These are phyloP conservation scores for Epinotia brunnichana DNA, from an alignment of 2,888 invertebrate species.

Conservation along the genomic window DNA sequence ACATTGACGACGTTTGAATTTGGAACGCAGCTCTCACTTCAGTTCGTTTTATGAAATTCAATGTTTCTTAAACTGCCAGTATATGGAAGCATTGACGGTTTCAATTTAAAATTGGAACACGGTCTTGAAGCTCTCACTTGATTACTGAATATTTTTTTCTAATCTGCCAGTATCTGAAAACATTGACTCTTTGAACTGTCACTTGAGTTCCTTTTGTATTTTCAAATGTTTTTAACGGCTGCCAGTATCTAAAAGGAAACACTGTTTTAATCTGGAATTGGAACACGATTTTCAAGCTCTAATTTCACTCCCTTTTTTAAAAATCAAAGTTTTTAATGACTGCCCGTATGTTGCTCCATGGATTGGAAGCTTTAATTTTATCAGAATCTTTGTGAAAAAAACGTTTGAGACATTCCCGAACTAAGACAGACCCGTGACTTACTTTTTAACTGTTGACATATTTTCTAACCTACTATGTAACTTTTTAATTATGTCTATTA, in stretches of 20 bases:
- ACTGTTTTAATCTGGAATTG: constrained; percentile 47
- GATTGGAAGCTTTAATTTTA: constrained; percentile 45
- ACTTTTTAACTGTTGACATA: constrained; percentile 51
- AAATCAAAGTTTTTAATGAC: constrained; percentile 49
- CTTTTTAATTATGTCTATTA: constrained; percentile 53
- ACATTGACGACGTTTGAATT: constrained; percentile 68
- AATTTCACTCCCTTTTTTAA: constrained; percentile 55
- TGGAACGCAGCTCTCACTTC: constrained; percentile 46
- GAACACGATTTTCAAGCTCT: constrained; percentile 42
- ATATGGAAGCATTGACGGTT: constrained; percentile 24
- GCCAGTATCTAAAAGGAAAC: not conserved
- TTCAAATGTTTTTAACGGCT: not conserved
- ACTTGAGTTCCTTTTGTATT: constrained; percentile 4
- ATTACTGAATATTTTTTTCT: constrained; percentile 5
- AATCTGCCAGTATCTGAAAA: not conserved
- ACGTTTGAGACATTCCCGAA: constrained; percentile 50
- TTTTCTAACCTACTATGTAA: constrained; percentile 60
- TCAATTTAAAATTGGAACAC: not conserved
- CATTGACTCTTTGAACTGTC: constrained; percentile 16
- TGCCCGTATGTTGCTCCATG: constrained; percentile 46
- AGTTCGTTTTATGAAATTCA: constrained; percentile 56
- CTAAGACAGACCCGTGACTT: constrained; percentile 45
- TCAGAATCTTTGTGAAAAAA: constrained; percentile 37
- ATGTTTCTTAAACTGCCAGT: constrained; percentile 41
- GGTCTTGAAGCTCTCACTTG: not conserved